Percentiles rank a stretch among this genome's conserved stretches.
Evolutionary conservation across 30 jellyfish, hydroid and myxozoan species (phyloP).

Genomic region (Sanderia malayensis): DNA sequence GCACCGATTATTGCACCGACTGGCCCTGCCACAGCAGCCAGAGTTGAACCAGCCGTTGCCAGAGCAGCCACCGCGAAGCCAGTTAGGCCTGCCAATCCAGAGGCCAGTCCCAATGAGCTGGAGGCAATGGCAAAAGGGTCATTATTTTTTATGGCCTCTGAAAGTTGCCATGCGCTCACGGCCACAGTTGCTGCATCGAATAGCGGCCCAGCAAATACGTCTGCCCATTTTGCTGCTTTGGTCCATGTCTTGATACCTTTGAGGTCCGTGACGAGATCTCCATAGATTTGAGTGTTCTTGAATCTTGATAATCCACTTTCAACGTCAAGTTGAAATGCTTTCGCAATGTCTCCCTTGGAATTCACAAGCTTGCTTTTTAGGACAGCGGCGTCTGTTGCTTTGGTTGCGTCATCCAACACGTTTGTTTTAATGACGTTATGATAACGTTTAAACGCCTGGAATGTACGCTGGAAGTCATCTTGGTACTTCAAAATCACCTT

Average conservation of each 20-base stretch:
- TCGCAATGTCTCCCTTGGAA: neutral
- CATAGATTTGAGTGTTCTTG: neutral
- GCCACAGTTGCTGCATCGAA: neutral
- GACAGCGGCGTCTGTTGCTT: neutral
- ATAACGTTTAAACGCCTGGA: neutral
- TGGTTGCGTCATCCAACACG: neutral
- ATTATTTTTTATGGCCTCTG: neutral
- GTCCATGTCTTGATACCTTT: neutral
- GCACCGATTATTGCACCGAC: neutral
- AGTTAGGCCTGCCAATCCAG: neutral
- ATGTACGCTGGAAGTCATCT: neutral
- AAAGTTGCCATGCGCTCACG: neutral
- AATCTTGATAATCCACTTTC: neutral
- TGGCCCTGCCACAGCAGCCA: neutral
- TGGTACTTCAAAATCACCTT: neutral
- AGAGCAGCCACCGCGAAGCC: neutral
- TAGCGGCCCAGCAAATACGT: neutral
- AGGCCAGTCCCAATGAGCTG: neutral
- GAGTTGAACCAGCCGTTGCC: neutral
- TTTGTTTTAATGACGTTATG: neutral
- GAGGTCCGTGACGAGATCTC: neutral
- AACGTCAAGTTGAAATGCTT: neutral
- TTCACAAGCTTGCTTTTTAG: neutral
- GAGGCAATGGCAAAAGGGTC: neutral
- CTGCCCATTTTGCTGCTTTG: neutral